These are phyloP conservation scores for Laothoe populi DNA, from an alignment of 2,888 invertebrate genomes.

Conservation along the genomic window DNA sequence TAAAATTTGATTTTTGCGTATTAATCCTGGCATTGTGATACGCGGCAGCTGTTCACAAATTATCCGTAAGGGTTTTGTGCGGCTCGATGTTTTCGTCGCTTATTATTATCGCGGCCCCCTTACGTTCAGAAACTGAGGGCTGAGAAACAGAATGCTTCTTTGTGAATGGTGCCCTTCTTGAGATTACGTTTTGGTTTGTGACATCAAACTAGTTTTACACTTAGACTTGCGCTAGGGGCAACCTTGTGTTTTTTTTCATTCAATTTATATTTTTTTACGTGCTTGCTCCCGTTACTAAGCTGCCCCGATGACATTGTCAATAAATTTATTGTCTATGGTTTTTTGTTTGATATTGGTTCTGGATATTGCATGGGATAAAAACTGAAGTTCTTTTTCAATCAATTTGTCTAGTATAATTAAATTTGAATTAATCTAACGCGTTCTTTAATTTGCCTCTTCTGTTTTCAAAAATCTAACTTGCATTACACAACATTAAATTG, in stretches of 20 bases:
- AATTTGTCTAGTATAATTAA: neutral
- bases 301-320: slow-evolving; percentile 36
- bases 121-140: slow-evolving; percentile 66
- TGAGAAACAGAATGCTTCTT: slow-evolving; percentile 72
- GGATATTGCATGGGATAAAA: slow-evolving; percentile 5
- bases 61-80: slow-evolving; percentile 74
- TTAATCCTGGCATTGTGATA: slow-evolving; percentile 76
- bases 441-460: no score
- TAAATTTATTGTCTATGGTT: neutral
- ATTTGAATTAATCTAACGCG: no score
- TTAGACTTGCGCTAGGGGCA: slow-evolving; percentile 58
- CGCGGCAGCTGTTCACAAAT: slow-evolving; percentile 74
- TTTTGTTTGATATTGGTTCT: neutral
- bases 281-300: slow-evolving; percentile 48
- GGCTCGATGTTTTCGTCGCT: slow-evolving; percentile 72
- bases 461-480: neutral
- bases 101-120: slow-evolving; percentile 77
- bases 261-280: slow-evolving; percentile 35
- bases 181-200: slow-evolving; percentile 72
- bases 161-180: slow-evolving; percentile 69
- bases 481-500: neutral
- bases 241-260: slow-evolving; percentile 53
- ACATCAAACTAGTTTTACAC: slow-evolving; percentile 73
- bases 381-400: slow-evolving; percentile 9
- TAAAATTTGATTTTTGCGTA: slow-evolving; percentile 66